Conservation (phyloP, 1,140 invertebrate genomes). For the Chlorops oryzae region DNA sequence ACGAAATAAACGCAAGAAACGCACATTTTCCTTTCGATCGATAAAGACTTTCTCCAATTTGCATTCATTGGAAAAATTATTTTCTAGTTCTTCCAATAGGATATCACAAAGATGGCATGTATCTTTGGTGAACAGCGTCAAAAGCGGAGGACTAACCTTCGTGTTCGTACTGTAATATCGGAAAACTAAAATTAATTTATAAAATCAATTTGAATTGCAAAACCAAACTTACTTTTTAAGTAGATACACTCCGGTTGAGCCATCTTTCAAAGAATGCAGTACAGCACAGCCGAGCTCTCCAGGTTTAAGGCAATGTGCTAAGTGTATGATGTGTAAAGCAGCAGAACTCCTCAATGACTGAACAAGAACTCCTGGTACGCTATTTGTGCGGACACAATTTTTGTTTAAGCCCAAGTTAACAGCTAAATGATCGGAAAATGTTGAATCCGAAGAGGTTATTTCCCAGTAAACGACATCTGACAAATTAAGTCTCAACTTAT, state of each 20-base stretch:
- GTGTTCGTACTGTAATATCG: conserved; percentile 15
- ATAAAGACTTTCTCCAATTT: conserved; percentile 71
- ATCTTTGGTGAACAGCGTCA: conserved; percentile 78
- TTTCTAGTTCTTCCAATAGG: conserved; percentile 62
- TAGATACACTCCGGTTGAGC: conserved; percentile 18
- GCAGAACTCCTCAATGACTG: conserved; percentile 98
- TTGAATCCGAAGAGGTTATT: conserved; percentile 93
- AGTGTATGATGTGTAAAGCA: conserved; percentile 83
- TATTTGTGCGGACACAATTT: conserved; percentile 85
- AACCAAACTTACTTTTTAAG: conserved; percentile 24
- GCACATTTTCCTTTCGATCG: conserved; percentile 61
- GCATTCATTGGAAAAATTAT: conserved; percentile 55
- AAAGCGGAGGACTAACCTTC: conserved; percentile 34
- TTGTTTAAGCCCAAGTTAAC: conserved; percentile 80
- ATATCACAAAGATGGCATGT: conserved; percentile 77
- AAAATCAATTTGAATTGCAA: background rate
- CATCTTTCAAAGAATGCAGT: conserved; percentile 12
- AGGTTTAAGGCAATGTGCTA: conserved; percentile 79
- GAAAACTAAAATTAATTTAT: background rate
- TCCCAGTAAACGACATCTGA: conserved; percentile 87
- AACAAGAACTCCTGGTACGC: conserved; percentile 93
- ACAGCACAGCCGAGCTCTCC: conserved; percentile 83
- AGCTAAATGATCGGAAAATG: conserved; percentile 82
- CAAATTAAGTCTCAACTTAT: conserved; percentile 70
- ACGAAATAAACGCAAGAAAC: conserved; percentile 68